These are phyloP conservation scores for Aphidoletes aphidimyza DNA, from an alignment of 2,888 invertebrate genomes.

Conservation along the genomic window DNA sequence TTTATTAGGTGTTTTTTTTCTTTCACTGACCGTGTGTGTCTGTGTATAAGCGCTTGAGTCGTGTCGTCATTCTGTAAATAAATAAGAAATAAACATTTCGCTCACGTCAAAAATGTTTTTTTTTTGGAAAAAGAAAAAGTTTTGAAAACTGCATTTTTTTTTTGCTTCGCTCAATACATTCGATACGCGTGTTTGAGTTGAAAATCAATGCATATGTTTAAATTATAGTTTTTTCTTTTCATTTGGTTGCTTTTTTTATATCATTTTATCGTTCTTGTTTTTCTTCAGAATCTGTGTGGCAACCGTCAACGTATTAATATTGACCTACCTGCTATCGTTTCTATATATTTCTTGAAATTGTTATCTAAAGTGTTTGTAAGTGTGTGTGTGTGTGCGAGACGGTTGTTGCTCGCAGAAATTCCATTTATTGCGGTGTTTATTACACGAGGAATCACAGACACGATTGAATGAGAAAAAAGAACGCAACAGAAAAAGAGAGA, in stretches of 20 bases:
- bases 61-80: neutral
- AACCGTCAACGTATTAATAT: neutral
- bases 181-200: neutral
- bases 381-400: neutral
- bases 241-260: neutral
- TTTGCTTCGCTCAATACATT: no score
- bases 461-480: neutral
- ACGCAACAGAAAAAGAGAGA: neutral
- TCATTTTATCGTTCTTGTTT: neutral
- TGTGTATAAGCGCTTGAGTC: neutral
- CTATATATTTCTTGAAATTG: neutral
- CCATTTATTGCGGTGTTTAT: neutral
- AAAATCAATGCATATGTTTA: neutral
- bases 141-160: neutral
- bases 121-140: no score
- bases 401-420: conserved; percentile 4
- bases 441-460: neutral
- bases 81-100: neutral
- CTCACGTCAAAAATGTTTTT: no score
- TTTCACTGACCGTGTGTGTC: neutral
- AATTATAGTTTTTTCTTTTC: neutral
- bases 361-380: neutral
- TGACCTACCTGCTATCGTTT: conserved; percentile 20
- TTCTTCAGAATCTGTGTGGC: conserved; percentile 7
- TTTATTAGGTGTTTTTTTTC: neutral